Conservation (phyloP, 1,140 invertebrate genomes). For the Cephus cinctus region DNA sequence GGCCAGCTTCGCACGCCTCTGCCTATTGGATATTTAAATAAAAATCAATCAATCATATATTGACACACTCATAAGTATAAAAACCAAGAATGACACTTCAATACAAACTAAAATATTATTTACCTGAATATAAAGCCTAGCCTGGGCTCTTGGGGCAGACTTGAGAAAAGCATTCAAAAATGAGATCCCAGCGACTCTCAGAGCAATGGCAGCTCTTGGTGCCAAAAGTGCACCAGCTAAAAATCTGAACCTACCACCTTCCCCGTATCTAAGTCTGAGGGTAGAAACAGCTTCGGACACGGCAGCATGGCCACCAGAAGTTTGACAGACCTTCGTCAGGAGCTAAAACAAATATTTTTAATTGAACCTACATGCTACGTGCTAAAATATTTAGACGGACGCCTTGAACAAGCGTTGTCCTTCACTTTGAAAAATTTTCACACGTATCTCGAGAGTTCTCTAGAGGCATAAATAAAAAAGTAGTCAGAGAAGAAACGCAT, state of each 20-base stretch:
- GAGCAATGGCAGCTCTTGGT: conserved; percentile 66
- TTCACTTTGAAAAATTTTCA: too few species aligned
- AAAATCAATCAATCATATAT: not conserved
- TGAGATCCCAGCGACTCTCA: conserved; percentile 78
- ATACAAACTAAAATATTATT: conserved; percentile 1
- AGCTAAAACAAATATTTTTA: conserved; percentile 60
- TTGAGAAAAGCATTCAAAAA: conserved; percentile 83
- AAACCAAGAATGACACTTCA: too few species aligned
- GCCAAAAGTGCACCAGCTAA: conserved; percentile 82
- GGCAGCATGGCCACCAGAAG: conserved; percentile 72
- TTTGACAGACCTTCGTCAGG: conserved; percentile 73
- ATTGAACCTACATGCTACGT: not conserved
- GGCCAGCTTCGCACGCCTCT: conserved; percentile 52
- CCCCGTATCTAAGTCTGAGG: conserved; percentile 82
- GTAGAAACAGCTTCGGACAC: conserved; percentile 90
- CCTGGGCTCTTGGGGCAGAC: conserved; percentile 71
- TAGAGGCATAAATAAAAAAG: too few species aligned
- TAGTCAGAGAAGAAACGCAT: too few species aligned
- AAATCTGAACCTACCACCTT: conserved; percentile 88
- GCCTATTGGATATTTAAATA: conserved; percentile 33
- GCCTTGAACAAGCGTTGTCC: too few species aligned
- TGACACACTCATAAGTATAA: too few species aligned
- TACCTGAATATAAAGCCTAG: conserved; percentile 85
- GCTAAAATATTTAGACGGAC: too few species aligned
- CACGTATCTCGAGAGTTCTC: too few species aligned